Evolutionary conservation across 2,888 invertebrate species (phyloP).

Genomic region (Myopa testacea): DNA sequence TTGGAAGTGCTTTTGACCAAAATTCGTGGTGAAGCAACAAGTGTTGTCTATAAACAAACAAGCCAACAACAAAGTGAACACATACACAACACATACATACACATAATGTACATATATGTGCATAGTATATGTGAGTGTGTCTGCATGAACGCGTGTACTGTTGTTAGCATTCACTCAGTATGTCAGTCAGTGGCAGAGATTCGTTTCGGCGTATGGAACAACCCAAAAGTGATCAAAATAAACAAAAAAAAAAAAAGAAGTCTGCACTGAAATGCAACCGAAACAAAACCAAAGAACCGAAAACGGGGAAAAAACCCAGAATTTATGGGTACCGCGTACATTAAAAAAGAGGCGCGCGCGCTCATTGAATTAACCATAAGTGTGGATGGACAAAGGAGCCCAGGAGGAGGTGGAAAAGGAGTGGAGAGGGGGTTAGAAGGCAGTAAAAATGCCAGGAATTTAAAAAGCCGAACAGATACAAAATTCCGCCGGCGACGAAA

Average conservation of each 20-base stretch:
- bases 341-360: conserved; percentile 1
- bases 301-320: background rate
- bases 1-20: conserved; percentile 32
- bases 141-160: too few relatives aligned
- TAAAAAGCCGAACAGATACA: background rate
- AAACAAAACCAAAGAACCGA: background rate
- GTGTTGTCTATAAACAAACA: too few relatives aligned
- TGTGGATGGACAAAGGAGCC: background rate
- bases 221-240: too few relatives aligned
- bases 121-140: too few relatives aligned
- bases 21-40: background rate
- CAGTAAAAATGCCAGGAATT: conserved; percentile 1
- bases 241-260: too few relatives aligned
- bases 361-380: conserved; percentile 5
- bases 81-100: background rate
- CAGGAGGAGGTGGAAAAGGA: too few relatives aligned
- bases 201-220: background rate
- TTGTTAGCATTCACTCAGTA: too few relatives aligned
- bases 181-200: background rate
- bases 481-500: background rate
- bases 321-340: background rate
- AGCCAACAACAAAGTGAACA: background rate
- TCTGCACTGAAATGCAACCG: background rate
- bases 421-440: background rate
- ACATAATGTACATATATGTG: too few relatives aligned